These are phyloP conservation scores for Orchesella cincta DNA, from an alignment of 1,140 invertebrate genomes.

Conservation along the genomic window DNA sequence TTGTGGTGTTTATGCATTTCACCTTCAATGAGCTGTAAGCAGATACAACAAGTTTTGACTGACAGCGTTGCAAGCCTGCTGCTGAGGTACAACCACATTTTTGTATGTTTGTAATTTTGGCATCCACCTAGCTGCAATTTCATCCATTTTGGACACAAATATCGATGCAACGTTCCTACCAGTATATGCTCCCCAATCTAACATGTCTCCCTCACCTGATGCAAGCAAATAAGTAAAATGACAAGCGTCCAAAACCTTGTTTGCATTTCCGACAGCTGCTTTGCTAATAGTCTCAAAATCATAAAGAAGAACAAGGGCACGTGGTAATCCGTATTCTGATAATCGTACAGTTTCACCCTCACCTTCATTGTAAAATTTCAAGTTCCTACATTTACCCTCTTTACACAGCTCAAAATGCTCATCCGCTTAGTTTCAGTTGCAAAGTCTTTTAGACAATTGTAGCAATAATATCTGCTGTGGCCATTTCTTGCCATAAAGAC, in stretches of 20 bases:
- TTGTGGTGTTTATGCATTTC: not conserved
- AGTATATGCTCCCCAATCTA: not conserved
- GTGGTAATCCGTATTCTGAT: no score
- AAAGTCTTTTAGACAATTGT: no score
- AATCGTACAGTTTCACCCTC: no score
- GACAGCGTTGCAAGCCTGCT: not conserved
- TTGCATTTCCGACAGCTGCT: not conserved
- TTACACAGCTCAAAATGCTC: no score
- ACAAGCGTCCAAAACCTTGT: not conserved
- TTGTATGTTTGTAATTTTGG: not conserved
- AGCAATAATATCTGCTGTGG: no score
- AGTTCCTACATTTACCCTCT: no score
- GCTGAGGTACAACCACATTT: not conserved
- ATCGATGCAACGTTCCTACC: not conserved
- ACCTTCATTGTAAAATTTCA: no score
- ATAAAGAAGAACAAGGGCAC: no score
- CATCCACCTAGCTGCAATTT: not conserved
- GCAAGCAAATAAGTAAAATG: not conserved
- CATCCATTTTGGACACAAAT: not conserved
- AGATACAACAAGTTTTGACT: not conserved
- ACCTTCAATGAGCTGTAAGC: not conserved
- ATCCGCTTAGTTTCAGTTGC: no score
- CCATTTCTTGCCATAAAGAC: no score
- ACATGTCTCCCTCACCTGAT: not conserved
- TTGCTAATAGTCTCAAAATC: not conserved